Base-by-base conservation (phyloP, 2,113 vertebrate species). In the Notothenia coriiceps region DNA sequence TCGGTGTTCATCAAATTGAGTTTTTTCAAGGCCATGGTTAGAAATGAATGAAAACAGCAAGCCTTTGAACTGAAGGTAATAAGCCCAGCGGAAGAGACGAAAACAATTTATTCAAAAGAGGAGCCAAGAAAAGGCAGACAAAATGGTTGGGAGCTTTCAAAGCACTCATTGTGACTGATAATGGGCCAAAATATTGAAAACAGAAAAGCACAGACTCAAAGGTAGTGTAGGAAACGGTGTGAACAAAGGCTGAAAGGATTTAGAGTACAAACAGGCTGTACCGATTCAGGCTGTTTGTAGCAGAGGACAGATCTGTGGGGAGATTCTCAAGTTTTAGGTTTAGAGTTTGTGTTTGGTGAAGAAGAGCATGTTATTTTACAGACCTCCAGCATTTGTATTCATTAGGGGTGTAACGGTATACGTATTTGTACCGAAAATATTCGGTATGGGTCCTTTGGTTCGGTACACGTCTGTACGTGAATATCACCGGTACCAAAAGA, bases 1-100 rank as follows among this genome's bases (percentile, higher is more conserved):
- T 61, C 61, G 22, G 15, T 74, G 11, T 67, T 10, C 35, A 60
- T 68, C 72, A 78, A 70, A 83, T 70, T 67, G 51, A 40, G 71
- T 52, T 63, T 63, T 72, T 71, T 44, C 44, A 60, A 78, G 33
- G 65, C 61, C 50, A 43, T 69, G 22, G 59, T 65, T 77, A 35
- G 22, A 57, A 80, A 78, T 43, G 33, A 69, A 80, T 83, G 50
- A 86, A 66, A 74, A 60, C 75, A 80, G 67, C 44, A 59, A 61
- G 64, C 59, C 63, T 82, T 86, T 89, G 76, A 89, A 76, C 40
- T 64, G 61, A 56, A 35, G 68, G 67, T 79, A 85, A 85, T 83
- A 75, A 83, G 64, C 69, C 50, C 71, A 22, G 50, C 43, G 47
- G 68, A 73, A 74, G 70, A 67, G 52, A 76, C 62, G 43, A 84